Conservation (phyloP, 2,888 invertebrate species). For the Malthinus flaveolus region DNA sequence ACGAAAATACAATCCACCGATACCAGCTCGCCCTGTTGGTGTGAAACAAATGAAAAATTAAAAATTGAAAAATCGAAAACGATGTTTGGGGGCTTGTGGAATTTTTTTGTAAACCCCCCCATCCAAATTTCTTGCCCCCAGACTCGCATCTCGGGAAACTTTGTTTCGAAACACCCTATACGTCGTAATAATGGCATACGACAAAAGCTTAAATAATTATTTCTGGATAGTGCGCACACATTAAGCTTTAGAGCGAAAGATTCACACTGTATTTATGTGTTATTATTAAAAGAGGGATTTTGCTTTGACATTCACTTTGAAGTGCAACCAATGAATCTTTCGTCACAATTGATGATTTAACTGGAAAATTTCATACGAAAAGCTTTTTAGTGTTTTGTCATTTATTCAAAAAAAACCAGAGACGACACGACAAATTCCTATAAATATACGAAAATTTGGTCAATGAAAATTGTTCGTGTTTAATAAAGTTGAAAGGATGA, state of each 20-base stretch:
- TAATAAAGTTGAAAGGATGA: slow-evolving; percentile 24
- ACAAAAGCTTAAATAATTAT: slow-evolving; percentile 18
- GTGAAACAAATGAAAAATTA: too few relatives aligned
- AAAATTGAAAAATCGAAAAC: too few relatives aligned
- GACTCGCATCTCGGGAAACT: too few relatives aligned
- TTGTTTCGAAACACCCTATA: too few relatives aligned
- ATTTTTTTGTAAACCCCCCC: too few relatives aligned
- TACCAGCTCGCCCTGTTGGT: too few relatives aligned
- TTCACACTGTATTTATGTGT: slow-evolving; percentile 9
- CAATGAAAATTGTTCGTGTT: slow-evolving; percentile 15
- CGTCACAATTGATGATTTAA: slow-evolving; percentile 29
- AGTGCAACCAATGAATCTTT: slow-evolving; percentile 30
- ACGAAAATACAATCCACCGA: too few relatives aligned
- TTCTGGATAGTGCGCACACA: slow-evolving; percentile 26
- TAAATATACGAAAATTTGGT: not conserved
- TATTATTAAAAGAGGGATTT: slow-evolving; percentile 29
- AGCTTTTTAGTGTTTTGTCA: not conserved
- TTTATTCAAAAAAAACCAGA: not conserved
- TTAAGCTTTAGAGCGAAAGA: slow-evolving; percentile 26
- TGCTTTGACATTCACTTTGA: slow-evolving; percentile 30
- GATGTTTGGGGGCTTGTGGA: too few relatives aligned
- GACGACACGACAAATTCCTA: not conserved
- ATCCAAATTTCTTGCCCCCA: too few relatives aligned
- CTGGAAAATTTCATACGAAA: slow-evolving; percentile 25
- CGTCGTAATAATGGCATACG: too few relatives aligned